Evolutionary conservation across 1,140 invertebrate genomes (phyloP).

Genomic region (Drosophila tsacasi): DNA sequence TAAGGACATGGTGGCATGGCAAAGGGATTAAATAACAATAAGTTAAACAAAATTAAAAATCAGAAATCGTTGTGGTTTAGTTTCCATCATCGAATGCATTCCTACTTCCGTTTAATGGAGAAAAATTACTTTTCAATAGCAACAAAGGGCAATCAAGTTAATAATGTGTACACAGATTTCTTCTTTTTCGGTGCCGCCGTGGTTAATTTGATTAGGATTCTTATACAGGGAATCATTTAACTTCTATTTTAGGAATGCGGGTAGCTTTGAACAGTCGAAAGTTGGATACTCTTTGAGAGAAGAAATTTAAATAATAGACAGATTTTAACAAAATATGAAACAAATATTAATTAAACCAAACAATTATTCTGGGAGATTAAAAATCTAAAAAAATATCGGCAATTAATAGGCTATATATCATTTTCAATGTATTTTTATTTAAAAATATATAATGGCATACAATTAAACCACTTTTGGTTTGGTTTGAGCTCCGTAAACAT

Average conservation of each 20-base stretch:
- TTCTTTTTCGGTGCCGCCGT: slow-evolving; percentile 24
- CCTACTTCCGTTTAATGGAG: slow-evolving; percentile 52
- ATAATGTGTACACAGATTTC: slow-evolving; percentile 73
- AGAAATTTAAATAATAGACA: no score
- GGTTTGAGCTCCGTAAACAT: no score
- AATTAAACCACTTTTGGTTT: no score
- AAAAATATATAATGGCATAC: no score
- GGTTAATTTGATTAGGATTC: slow-evolving; percentile 71
- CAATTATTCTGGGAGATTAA: neutral
- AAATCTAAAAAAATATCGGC: no score
- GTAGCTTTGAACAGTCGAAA: neutral
- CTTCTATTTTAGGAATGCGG: slow-evolving; percentile 49
- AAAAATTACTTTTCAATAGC: slow-evolving; percentile 68
- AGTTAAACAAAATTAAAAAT: slow-evolving; percentile 47
- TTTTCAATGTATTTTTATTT: no score
- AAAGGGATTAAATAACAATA: slow-evolving; percentile 75
- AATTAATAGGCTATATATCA: no score
- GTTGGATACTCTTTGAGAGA: neutral
- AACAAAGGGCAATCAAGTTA: slow-evolving; percentile 42
- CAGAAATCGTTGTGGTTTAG: neutral
- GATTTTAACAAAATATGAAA: neutral
- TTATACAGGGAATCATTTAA: slow-evolving; percentile 24
- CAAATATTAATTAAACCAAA: neutral
- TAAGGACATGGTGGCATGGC: slow-evolving; percentile 31
- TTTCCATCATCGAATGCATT: neutral